A percentile compares a stretch with the other conserved stretches of the same genome.
These are phyloP conservation scores for Thryonomys swinderianus DNA, from an alignment of 2,113 vertebrate species.

Conservation along the genomic window DNA sequence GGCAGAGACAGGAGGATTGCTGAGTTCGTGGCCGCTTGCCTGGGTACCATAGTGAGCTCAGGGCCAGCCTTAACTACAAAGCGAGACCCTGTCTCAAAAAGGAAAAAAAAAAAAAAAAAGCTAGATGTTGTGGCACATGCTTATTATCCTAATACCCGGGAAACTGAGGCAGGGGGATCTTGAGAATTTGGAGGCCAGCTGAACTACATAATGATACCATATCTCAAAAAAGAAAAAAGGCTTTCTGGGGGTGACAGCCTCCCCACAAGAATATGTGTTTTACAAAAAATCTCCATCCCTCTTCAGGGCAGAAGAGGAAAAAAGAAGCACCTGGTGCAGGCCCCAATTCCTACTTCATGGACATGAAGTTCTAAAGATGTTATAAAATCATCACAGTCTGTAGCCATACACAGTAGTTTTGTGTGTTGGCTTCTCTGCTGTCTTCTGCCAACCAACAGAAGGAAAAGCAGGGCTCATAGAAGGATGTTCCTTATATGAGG, in stretches of 20 bases:
- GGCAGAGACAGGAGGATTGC: too few relatives aligned
- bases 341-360: neutral
- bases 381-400: neutral
- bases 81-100: too few relatives aligned
- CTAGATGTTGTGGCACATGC: neutral
- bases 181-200: neutral
- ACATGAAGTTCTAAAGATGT: neutral
- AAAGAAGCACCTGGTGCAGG: neutral
- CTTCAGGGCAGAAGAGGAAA: neutral
- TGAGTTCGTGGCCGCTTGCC: too few relatives aligned
- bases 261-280: neutral
- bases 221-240: neutral
- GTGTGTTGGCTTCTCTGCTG: neutral
- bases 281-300: neutral
- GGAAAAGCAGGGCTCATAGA: neutral
- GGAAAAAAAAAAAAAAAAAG: neutral
- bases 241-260: neutral
- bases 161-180: neutral
- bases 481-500: neutral
- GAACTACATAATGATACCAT: neutral
- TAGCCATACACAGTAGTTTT: neutral
- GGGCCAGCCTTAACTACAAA: too few relatives aligned
- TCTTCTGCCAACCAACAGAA: neutral
- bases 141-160: neutral
- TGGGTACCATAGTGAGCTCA: too few relatives aligned